Conservation (phyloP, 2,797 vertebrate species). For the Neosalanx taihuensis region DNA sequence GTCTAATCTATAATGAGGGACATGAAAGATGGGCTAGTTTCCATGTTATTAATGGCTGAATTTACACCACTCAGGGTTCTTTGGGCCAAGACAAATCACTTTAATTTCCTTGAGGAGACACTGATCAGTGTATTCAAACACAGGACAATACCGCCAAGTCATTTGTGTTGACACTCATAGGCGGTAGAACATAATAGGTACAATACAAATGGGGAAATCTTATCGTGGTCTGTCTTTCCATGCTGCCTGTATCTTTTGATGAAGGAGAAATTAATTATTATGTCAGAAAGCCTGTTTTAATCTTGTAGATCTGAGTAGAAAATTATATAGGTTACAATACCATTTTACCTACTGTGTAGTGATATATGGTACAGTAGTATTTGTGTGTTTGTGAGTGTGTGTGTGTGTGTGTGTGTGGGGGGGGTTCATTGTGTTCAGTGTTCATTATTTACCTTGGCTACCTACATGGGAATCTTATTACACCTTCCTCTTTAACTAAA, state of each 20-base stretch:
- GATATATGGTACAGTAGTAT: not conserved
- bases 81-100: slow-evolving; percentile 60
- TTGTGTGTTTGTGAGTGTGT: not conserved
- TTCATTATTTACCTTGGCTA: slow-evolving; percentile 32
- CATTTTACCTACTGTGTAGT: not conserved
- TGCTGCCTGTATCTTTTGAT: not conserved
- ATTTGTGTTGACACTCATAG: slow-evolving; percentile 7
- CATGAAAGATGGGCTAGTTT: slow-evolving; percentile 31
- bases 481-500: too few relatives aligned
- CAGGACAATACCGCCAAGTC: slow-evolving; percentile 38
- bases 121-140: slow-evolving; percentile 43
- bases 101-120: slow-evolving; percentile 33
- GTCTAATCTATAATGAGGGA: not conserved
- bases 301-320: slow-evolving; percentile 2
- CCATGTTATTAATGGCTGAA: slow-evolving; percentile 51
- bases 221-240: not conserved
- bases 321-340: not conserved
- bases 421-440: not conserved
- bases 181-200: not conserved
- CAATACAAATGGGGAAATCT: not conserved
- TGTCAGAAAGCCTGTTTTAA: not conserved
- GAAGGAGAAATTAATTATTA: not conserved
- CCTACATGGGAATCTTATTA: slow-evolving; percentile 28
- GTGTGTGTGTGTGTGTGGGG: not conserved
- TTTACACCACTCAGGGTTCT: slow-evolving; percentile 48